A percentile compares a stretch with the other conserved stretches of the same genome.
Conservation (phyloP, 2,888 invertebrate genomes). For the Syritta pipiens region DNA sequence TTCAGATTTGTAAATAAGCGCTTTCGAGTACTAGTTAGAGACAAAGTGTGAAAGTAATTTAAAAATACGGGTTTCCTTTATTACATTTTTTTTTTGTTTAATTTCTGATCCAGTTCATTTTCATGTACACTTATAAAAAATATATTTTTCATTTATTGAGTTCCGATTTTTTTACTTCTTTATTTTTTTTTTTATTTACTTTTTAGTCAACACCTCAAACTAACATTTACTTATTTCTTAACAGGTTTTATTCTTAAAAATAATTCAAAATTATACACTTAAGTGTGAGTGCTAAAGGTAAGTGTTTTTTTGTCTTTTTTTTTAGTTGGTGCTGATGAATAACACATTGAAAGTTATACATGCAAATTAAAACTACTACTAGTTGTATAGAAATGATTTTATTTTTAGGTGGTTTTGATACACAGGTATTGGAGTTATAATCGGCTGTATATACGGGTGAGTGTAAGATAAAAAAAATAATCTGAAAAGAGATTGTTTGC, state of each 20-base stretch:
- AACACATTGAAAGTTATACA: conserved; percentile 45
- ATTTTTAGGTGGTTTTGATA: background rate
- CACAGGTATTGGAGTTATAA: too few relatives aligned
- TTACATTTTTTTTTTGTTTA: conserved; percentile 13
- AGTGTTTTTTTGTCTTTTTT: too few relatives aligned
- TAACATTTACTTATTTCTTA: conserved; percentile 43
- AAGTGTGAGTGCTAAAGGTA: too few relatives aligned
- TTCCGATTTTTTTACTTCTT: conserved; percentile 15
- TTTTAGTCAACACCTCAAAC: conserved; percentile 46
- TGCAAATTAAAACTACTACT: conserved; percentile 31
- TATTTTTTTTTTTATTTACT: conserved; percentile 36
- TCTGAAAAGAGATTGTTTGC: background rate
- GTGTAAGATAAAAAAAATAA: too few relatives aligned
- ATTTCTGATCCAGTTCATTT: conserved; percentile 45
- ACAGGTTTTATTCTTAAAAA: conserved; percentile 11
- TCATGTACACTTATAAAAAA: conserved; percentile 66
- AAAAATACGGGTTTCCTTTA: too few relatives aligned
- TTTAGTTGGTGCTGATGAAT: conserved; percentile 56
- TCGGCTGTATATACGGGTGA: too few relatives aligned
- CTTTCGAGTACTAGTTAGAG: conserved; percentile 31
- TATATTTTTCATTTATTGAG: conserved; percentile 49
- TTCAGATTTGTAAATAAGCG: conserved; percentile 52
- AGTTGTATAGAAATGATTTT: background rate
- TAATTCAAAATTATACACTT: conserved; percentile 10
- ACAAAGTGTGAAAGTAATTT: conserved; percentile 33